These are phyloP conservation scores for Oscheius sp. DNA, from an alignment of 1,140 invertebrate species.

Conservation along the genomic window DNA sequence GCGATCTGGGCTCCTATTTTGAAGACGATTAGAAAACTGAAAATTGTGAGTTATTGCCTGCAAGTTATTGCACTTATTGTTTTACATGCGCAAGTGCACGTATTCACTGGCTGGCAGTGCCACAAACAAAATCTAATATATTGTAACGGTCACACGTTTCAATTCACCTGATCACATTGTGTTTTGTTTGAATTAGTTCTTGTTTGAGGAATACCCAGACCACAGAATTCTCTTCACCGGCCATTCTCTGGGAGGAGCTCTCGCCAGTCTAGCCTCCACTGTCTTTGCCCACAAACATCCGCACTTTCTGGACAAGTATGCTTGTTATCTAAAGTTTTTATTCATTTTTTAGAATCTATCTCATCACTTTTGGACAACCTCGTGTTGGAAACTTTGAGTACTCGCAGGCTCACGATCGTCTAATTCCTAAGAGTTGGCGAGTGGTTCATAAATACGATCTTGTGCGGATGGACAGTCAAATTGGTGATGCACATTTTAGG, in stretches of 20 bases:
- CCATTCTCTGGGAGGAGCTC: constrained; percentile 38
- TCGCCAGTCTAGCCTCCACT: constrained; percentile 37
- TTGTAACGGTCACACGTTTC: neutral
- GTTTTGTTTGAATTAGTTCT: neutral
- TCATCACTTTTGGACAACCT: constrained; percentile 42
- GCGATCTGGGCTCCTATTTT: constrained; percentile 25
- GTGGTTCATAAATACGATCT: constrained; percentile 36
- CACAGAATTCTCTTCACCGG: constrained; percentile 37
- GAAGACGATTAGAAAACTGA: neutral
- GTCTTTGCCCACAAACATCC: constrained; percentile 30
- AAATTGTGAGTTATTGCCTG: neutral
- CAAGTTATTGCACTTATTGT: no score
- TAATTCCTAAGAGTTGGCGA: constrained; percentile 36
- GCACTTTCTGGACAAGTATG: neutral
- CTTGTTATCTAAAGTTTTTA: neutral
- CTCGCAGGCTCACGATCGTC: constrained; percentile 24
- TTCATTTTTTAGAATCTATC: neutral
- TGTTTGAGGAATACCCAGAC: constrained; percentile 26
- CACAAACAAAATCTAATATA: neutral
- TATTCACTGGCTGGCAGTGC: neutral
- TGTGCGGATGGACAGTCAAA: neutral
- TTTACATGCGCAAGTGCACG: neutral
- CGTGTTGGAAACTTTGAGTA: constrained; percentile 39
- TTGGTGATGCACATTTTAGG: constrained; percentile 9
- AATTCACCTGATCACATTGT: neutral